Evolutionary conservation across 2,797 vertebrate species (phyloP), one percentile per base, ranked within the genome.

Genomic region (Cryptoblepharus egeriae): DNA sequence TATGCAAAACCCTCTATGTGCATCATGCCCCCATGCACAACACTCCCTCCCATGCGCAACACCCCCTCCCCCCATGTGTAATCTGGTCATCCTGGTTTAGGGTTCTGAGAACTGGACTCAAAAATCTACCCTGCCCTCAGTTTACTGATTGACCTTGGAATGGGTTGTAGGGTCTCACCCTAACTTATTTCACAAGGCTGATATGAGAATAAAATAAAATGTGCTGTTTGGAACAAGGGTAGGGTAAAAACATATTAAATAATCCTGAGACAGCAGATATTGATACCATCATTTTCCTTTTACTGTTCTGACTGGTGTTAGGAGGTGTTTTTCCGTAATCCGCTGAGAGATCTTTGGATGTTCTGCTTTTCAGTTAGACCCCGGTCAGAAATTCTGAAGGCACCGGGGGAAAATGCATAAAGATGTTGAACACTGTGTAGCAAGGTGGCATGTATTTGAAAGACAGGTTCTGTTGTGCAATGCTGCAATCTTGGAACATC

Each of bases 381-480:
- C 64, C 39, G 77, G 24, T 57, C 0, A 0, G 83, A 76, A 4
- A 15, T 80, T 75, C 30, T 1, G 32, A 79, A 81, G 72, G 35
- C 77, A 77, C n/a, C 45, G 18, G 11, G 82, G 74, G 10, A 4
- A 32, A 72, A 86, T 61, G 30, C 42, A 6, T n/a, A 76, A n/a
- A n/a, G 80, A 87, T 75, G 79, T 73, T 70, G 74, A 74, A 78
- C 18, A 0, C 72, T 64, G 20, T 81, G 87, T 85, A 89, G 79
- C 1, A 13, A 86, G 79, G 74, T 1, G 8, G 73, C 67, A 86
- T 0, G 20, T 86, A 69, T 73, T 0, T 73, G 82, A 89, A 73
- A 87, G 88, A 74, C n/a, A 1, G 0, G 81, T 83, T 92, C 90
- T 2, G 22, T 72, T 80, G 87, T 67, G 81, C 83, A 91, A 82